phyloP scores from a whole-genome alignment of 2,797 vertebrate genomes.

The Pampus argenteus region DNA sequence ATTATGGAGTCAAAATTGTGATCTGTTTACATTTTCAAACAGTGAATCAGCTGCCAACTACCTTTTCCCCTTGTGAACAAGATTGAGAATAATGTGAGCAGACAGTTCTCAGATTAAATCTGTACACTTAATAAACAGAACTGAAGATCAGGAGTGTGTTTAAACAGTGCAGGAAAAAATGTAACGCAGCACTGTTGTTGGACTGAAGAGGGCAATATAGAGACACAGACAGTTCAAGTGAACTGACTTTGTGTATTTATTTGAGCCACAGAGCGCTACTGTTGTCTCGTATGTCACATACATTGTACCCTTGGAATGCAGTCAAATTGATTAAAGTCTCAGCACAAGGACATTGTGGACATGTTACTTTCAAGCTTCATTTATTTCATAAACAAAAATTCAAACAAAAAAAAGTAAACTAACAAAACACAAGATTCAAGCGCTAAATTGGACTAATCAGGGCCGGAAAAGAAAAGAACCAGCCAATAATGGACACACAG shows the following conservation, averaged over 20 bases:
- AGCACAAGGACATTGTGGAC: not conserved
- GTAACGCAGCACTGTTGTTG: not conserved
- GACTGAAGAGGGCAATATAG: not conserved
- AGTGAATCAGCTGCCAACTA: not conserved
- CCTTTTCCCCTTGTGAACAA: not conserved
- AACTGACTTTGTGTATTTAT: conserved; percentile 23
- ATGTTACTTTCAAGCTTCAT: conserved; percentile 64
- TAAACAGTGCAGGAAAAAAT: too few relatives aligned
- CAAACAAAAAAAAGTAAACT: conserved; percentile 62
- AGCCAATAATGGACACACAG: conserved; percentile 16
- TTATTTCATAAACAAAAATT: conserved; percentile 70
- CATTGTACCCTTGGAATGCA: too few relatives aligned
- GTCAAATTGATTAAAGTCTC: not conserved
- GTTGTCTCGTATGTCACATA: conserved; percentile 8
- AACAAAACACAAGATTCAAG: conserved; percentile 59
- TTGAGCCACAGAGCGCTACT: conserved; percentile 59
- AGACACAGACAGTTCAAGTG: not conserved
- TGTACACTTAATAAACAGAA: not conserved
- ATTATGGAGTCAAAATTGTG: not conserved
- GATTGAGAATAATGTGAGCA: not conserved
- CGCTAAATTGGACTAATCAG: conserved; percentile 49
- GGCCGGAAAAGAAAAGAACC: conserved; percentile 25
- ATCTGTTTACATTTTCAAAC: not conserved
- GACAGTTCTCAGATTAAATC: not conserved
- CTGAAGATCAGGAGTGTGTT: too few relatives aligned